Base-by-base conservation (phyloP, 2,113 vertebrate genomes). In the Otocyon megalotis region DNA sequence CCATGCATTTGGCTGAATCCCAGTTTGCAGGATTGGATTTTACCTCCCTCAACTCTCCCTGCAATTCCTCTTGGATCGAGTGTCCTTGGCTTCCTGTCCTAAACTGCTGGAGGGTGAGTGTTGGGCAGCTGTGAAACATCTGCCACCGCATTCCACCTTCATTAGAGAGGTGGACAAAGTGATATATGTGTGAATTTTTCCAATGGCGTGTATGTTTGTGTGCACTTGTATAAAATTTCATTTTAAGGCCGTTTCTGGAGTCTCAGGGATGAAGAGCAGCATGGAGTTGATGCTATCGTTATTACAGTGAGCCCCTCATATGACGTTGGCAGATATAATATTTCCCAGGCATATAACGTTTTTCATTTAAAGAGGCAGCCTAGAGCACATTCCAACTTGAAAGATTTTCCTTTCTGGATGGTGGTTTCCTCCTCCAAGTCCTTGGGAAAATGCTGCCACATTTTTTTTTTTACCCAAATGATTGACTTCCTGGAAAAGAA, bases 151-250 rank as follows among this genome's bases (percentile, higher is more conserved):
- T 98, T 98, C 97, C 97, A 88, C 97, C 97, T 96, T 97, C 96
- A 93, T 97, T 94, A 96, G 93, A 88, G 96, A 97, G 96, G 95
- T 97, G 82, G 81, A 93, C 92, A 77, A 94, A 97, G 82, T 96
- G 96, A 97, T 97, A 80, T 80, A 97, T 96, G 97, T 95, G 96
- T 96, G 97, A 96, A 96, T 97, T 93, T 88, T 87, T 43, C 88
- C 50, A 82, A 95, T 67, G 53, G 37, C 58, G 63, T 96, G 83
- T 83, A 94, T 87, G 92, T 93, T 16, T 96, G 37, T 97, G 96
- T 83, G 86, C 97, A 80, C 92, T 98, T 98, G 98, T 98, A 92
- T 98, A 98, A 98, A 97, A 82, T 98, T 97, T 98, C 94, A 88
- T 93, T 94, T 85, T 83, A 89, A 96, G 89, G 82, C 93, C 62